phyloP scores from a whole-genome alignment of 2,113 vertebrate species.

The Plestiodon gilberti region DNA sequence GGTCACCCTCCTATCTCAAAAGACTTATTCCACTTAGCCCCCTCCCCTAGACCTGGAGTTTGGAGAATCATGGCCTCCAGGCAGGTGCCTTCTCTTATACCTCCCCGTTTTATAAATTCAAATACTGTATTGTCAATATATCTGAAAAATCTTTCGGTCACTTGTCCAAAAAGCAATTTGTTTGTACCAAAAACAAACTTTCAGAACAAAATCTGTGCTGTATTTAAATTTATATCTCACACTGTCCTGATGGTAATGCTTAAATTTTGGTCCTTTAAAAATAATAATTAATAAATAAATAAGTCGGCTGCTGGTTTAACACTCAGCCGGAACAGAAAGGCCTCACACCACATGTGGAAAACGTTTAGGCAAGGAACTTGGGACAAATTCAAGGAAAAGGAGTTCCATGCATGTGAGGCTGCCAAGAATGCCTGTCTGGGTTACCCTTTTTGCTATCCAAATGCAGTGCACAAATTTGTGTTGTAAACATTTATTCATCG shows the following conservation, averaged over 20 bases:
- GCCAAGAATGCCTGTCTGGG: background rate
- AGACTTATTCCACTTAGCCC: background rate
- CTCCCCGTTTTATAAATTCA: background rate
- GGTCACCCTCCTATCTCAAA: background rate
- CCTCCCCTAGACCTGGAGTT: background rate
- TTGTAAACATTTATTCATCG: slow-evolving; percentile 4
- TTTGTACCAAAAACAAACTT: background rate
- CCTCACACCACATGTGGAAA: slow-evolving; percentile 1
- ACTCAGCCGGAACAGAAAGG: background rate
- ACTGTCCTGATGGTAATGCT: background rate
- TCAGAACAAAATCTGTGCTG: background rate
- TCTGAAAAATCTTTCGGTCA: background rate
- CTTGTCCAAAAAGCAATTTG: background rate
- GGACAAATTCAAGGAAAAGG: background rate
- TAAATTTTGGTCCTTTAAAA: background rate
- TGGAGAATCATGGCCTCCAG: background rate
- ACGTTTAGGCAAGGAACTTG: background rate
- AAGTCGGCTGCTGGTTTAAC: background rate
- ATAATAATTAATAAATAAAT: background rate
- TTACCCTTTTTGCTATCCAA: background rate
- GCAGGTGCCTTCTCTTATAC: background rate
- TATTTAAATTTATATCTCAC: background rate
- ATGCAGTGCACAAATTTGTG: background rate
- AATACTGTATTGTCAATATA: background rate
- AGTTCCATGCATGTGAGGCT: background rate